phyloP scores from a whole-genome alignment of 2,797 vertebrate genomes.

The Darevskia mixta region DNA sequence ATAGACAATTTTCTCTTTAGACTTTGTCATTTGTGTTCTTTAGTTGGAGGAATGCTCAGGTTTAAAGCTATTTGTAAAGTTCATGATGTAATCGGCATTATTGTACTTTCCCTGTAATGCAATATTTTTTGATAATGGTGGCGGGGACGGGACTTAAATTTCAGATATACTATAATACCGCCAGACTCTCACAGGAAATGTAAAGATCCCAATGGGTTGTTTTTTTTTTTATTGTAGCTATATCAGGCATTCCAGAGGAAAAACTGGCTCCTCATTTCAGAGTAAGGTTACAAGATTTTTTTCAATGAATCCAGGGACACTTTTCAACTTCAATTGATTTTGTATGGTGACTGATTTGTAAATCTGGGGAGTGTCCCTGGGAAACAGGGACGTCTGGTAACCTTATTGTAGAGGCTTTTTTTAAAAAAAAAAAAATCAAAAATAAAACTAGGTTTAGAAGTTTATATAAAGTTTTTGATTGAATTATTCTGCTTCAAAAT shows the following conservation, averaged over 20 bases:
- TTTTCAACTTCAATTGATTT: too few species aligned
- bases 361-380: too few species aligned
- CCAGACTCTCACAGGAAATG: conserved; percentile 46
- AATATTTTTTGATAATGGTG: conserved; percentile 44
- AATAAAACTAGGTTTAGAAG: conserved; percentile 53
- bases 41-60: conserved; percentile 50
- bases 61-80: conserved; percentile 63
- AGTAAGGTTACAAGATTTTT: background rate
- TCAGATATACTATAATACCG: conserved; percentile 51
- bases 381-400: too few species aligned
- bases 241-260: background rate
- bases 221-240: background rate
- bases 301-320: too few species aligned
- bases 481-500: conserved; percentile 9
- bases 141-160: conserved; percentile 49
- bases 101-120: conserved; percentile 56
- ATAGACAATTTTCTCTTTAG: conserved; percentile 65
- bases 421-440: too few species aligned
- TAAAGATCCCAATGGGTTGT: conserved; percentile 62
- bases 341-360: too few species aligned
- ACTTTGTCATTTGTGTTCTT: conserved; percentile 63
- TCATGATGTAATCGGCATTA: conserved; percentile 54
- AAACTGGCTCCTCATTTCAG: background rate
- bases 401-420: conserved; percentile 14
- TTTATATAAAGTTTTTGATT: conserved; percentile 40